Evolutionary conservation across 2,888 invertebrate genomes (phyloP).

Genomic region (Ormyrus pomaceus): DNA sequence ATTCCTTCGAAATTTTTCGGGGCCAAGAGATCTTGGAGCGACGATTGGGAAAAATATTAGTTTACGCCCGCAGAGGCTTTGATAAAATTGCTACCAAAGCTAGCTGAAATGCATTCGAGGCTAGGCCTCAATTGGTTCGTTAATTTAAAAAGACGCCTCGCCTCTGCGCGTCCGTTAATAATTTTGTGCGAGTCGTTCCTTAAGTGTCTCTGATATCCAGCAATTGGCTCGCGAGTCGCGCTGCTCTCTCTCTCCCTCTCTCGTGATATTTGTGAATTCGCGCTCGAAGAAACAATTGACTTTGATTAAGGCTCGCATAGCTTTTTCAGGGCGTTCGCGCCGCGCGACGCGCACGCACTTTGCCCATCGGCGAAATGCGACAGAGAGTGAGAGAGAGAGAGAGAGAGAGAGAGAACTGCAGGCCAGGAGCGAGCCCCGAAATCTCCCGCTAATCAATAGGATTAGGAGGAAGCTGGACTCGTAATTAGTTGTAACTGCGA

Average conservation of each 20-base stretch:
- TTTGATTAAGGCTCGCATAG: slow-evolving; percentile 8
- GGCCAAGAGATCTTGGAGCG: not conserved
- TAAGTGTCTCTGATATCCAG: slow-evolving; percentile 53
- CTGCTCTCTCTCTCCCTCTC: not conserved
- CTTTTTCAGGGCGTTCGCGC: not conserved
- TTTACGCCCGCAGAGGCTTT: too few relatives aligned
- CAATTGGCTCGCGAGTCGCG: slow-evolving; percentile 33
- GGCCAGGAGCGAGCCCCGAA: too few relatives aligned
- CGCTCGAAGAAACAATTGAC: slow-evolving; percentile 43
- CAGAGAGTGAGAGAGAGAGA: too few relatives aligned
- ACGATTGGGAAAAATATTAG: too few relatives aligned
- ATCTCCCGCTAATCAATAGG: too few relatives aligned
- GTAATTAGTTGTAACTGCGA: slow-evolving; percentile 47
- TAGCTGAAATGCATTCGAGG: slow-evolving; percentile 40
- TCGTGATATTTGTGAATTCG: slow-evolving; percentile 33
- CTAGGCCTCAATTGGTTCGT: slow-evolving; percentile 41
- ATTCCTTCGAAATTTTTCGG: not conserved
- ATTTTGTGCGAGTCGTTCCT: slow-evolving; percentile 50
- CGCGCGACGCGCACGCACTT: not conserved
- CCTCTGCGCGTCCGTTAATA: slow-evolving; percentile 42
- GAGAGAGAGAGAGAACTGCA: too few relatives aligned
- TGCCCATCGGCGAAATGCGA: not conserved
- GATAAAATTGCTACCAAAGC: slow-evolving; percentile 51
- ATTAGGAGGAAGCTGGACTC: not conserved
- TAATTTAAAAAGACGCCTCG: slow-evolving; percentile 46